Base-by-base conservation (phyloP, 1,140 invertebrate genomes). In the Drosophila littoralis region DNA sequence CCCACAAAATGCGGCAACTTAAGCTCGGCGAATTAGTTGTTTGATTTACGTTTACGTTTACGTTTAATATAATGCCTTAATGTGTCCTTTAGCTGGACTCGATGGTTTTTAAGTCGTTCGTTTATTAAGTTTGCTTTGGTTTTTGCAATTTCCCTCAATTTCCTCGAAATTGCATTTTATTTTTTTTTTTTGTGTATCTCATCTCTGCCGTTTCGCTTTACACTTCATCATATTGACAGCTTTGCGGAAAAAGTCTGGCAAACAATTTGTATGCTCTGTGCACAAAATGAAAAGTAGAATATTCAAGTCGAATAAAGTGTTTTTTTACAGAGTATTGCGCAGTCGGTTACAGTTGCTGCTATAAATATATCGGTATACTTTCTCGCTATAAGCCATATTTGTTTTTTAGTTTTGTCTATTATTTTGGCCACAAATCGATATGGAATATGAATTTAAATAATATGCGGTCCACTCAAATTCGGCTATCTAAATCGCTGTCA, bases 21-120 rank as follows among this genome's bases (percentile, higher is more conserved):
- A 74, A 84, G 72, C 77, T 71, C 32, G 66, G 48, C 65, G 3
- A 66, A 84, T 81, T 84, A 78, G 65, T 81, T 79, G 74, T 75
- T 57, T 85, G 68, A 84, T 80, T 84, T 84, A 48, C 33, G 38
- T 77, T 52, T 42, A 57, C 65, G 85, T 80, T 84, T 84, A 48
- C 33, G 38, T 77, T 52, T 42, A 57, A 15, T 38, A 28, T 33
- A 65, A 66, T 22, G 45, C 51, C 40, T 65, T 57, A 48, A 50
- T 42, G 43, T 10, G 43, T 43, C 1, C 43, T 33, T 57, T 33
- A 50, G 35, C 36, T 13, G 8, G 32, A 22, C 33, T 54, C 36
- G 17, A n/a, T 35, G 10, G 9, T n/a, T 8, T 32, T 52, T 13
- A 35, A 45, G 13, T 42, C 32, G 32, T 66, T 63, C 35, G 36